Evolutionary conservation across 2,888 invertebrate species (phyloP).

Genomic region (Griposia aprilina): DNA sequence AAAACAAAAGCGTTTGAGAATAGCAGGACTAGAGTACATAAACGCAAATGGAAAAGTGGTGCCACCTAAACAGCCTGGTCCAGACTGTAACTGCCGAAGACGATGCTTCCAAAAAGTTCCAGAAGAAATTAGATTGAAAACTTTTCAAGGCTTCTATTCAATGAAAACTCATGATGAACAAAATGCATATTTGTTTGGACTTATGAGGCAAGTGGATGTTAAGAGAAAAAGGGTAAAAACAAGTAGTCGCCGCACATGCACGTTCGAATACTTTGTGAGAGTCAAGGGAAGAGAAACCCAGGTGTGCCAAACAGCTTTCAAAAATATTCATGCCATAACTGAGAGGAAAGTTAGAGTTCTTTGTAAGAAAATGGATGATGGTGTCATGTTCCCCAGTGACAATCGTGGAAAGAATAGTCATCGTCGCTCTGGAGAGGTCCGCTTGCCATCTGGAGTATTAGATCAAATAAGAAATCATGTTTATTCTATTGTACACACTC

Average conservation of each 20-base stretch:
- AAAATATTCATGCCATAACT: constrained; percentile 91
- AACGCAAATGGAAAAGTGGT: constrained; percentile 91
- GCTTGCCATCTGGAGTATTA: constrained; percentile 86
- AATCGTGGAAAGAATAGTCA: constrained; percentile 90
- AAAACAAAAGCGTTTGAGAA: constrained; percentile 89
- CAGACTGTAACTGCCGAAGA: constrained; percentile 89
- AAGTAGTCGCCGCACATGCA: constrained; percentile 89
- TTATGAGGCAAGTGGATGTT: constrained; percentile 90
- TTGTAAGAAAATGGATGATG: constrained; percentile 91
- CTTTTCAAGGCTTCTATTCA: constrained; percentile 90
- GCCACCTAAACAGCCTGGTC: constrained; percentile 89
- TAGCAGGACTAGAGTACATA: constrained; percentile 90
- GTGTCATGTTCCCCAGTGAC: constrained; percentile 90
- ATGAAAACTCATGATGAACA: constrained; percentile 91
- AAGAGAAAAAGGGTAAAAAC: constrained; percentile 90
- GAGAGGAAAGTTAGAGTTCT: constrained; percentile 90
- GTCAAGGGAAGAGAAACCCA: constrained; percentile 90
- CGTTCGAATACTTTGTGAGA: constrained; percentile 90
- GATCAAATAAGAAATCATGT: constrained; percentile 90
- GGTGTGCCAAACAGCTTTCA: constrained; percentile 91
- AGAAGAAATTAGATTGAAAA: constrained; percentile 87
- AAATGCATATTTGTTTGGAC: constrained; percentile 90
- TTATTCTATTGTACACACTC: constrained; percentile 89
- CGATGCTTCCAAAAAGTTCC: constrained; percentile 89
- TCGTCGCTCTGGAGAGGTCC: constrained; percentile 87